Evolutionary conservation across 2,113 vertebrate species (phyloP).

Genomic region (Oreochromis niloticus): DNA sequence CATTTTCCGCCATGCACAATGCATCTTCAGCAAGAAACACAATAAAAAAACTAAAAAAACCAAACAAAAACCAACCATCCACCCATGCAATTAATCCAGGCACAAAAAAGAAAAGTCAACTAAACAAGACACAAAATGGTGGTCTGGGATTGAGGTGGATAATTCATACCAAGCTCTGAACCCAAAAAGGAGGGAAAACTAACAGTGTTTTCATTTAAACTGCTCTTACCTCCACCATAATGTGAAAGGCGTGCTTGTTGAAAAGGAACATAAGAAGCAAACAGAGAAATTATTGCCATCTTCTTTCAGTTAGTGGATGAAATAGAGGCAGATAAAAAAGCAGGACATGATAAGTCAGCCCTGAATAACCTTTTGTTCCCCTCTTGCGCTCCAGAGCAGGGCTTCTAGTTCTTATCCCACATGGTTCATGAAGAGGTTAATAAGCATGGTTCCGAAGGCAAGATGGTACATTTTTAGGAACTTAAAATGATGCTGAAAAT

Average conservation of each 20-base stretch:
- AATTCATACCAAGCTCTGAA: conserved; percentile 47
- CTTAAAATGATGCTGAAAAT: neutral
- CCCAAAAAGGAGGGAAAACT: conserved; percentile 16
- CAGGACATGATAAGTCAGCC: conserved; percentile 9
- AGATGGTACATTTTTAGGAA: neutral
- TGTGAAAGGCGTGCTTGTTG: conserved; percentile 99
- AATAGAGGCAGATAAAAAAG: conserved; percentile 58
- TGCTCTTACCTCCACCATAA: conserved; percentile 99
- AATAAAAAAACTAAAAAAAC: accelerated
- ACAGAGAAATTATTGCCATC: conserved; percentile 82
- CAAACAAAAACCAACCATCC: conserved; percentile 25
- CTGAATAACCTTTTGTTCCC: neutral
- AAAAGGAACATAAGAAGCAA: conserved; percentile 70
- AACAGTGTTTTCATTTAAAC: conserved; percentile 66
- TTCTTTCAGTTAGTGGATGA: conserved; percentile 67
- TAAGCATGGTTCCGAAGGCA: neutral
- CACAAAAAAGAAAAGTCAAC: conserved; percentile 6
- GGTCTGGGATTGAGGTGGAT: conserved; percentile 28
- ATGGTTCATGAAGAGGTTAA: neutral
- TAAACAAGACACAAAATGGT: conserved; percentile 32
- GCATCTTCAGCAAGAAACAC: conserved; percentile 20
- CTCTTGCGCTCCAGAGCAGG: neutral
- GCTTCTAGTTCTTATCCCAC: neutral
- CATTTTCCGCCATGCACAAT: conserved; percentile 57
- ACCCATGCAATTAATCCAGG: conserved; percentile 62